Evolutionary conservation across 2,797 vertebrate genomes (phyloP).

Genomic region (Poliocrania exsul): DNA sequence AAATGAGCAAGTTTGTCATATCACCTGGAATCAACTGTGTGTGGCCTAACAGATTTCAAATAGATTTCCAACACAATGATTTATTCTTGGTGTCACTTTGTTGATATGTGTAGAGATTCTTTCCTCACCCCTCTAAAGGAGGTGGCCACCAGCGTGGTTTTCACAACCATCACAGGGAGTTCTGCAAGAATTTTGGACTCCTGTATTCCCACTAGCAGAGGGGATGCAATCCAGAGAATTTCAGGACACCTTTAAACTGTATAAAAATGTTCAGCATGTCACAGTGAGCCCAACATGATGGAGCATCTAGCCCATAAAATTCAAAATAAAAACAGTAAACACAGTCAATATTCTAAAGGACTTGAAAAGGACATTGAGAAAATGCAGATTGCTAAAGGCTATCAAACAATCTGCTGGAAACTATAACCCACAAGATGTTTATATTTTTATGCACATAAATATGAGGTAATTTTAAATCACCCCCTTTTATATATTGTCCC

Average conservation of each 20-base stretch:
- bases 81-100: neutral
- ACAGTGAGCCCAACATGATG: neutral
- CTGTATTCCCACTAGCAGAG: neutral
- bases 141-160: neutral
- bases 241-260: neutral
- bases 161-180: neutral
- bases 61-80: neutral
- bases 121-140: neutral
- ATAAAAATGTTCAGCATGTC: neutral
- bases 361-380: neutral
- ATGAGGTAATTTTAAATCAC: neutral
- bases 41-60: neutral
- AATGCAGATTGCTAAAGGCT: neutral
- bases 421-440: neutral
- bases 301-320: neutral
- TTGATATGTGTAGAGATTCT: neutral
- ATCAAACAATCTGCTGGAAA: neutral
- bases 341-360: neutral
- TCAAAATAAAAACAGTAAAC: neutral
- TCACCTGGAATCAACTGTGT: neutral
- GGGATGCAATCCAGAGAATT: neutral
- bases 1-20: neutral
- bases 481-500: neutral
- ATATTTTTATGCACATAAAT: neutral
- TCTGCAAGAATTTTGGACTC: neutral